Base-by-base conservation (phyloP, 2,888 invertebrate genomes). In the Cerceris ruficornis region DNA sequence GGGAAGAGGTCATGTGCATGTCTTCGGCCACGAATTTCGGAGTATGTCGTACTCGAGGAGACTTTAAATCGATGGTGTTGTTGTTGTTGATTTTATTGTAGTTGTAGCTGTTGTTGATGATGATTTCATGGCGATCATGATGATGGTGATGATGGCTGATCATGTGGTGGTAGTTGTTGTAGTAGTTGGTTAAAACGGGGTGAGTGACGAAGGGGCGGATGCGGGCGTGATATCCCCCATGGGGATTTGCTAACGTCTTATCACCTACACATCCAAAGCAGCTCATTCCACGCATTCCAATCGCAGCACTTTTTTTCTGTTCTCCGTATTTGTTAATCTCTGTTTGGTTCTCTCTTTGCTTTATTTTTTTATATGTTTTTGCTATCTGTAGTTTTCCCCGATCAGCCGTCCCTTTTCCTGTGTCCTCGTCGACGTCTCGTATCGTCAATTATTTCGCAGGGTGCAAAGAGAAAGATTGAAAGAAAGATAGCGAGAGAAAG, bases 241-340 rank as follows among this genome's bases (percentile, higher is more conserved):
- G 81, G 62, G 90, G 93, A 84, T 93, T 94, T 88, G 92, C 93
- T 92, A 93, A 90, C 90, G 92, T 93, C 90, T 93, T 93, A 92
- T 93, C 93, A 92, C 93, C 93, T 93, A 93, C 91, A 93, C 93
- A 93, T 91, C 90, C 91, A 93, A 93, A 93, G 92, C 91, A 89
- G 89, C 89, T 91, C 91, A 92, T 92, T 91, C 91, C 88, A 90
- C 90, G 89, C 91, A 91, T 89, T 92, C 91, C 90, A 92, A 93
- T 85, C 84, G 78, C 84, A 85, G 79, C 79, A 69, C 68, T 72
- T 83, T 66, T 69, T 66, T 28, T 28, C 58, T 43, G 9, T 17
- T 58, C 65, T 28, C 54, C 52, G 8, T 43, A 28, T 28, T 28
- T 41, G n/a, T 69, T 54, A 50, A 14, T 46, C 43, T 28, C 17